These are phyloP conservation scores for Carterocephalus palaemon DNA, from an alignment of 2,888 invertebrate genomes.

Conservation along the genomic window DNA sequence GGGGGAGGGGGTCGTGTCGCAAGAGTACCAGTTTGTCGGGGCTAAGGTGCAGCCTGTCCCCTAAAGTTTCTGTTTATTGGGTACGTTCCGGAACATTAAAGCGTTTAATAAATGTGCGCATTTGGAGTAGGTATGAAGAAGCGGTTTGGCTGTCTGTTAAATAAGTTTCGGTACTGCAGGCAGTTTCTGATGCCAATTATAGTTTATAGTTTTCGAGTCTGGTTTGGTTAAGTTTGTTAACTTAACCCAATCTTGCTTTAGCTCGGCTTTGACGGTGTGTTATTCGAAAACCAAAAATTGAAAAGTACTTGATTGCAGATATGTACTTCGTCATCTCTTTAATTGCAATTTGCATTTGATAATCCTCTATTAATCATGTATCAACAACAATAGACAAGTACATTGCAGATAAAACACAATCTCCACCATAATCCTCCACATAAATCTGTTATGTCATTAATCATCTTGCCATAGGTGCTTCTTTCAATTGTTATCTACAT, in stretches of 20 bases:
- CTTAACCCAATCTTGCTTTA: not conserved
- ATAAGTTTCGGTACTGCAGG: not conserved
- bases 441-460: too few relatives aligned
- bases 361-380: too few relatives aligned
- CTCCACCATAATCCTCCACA: too few relatives aligned
- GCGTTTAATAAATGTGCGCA: conserved; percentile 14
- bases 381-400: too few relatives aligned
- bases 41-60: conserved; percentile 20
- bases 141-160: conserved; percentile 1
- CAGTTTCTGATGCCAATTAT: not conserved
- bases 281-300: too few relatives aligned
- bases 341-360: too few relatives aligned
- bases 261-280: too few relatives aligned
- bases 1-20: conserved; percentile 9
- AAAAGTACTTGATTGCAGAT: too few relatives aligned
- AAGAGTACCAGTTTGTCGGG: conserved; percentile 22
- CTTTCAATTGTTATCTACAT: too few relatives aligned
- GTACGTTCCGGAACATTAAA: not conserved
- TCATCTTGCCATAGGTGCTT: too few relatives aligned
- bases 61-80: conserved; percentile 23
- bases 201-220: not conserved
- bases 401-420: too few relatives aligned
- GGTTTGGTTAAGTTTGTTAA: not conserved
- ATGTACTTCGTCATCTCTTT: too few relatives aligned
- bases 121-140: conserved; percentile 3